A percentile compares a stretch with the other conserved stretches of the same genome.
These are phyloP conservation scores for Nerophis lumbriciformis DNA, from an alignment of 2,113 vertebrate genomes.

Conservation along the genomic window DNA sequence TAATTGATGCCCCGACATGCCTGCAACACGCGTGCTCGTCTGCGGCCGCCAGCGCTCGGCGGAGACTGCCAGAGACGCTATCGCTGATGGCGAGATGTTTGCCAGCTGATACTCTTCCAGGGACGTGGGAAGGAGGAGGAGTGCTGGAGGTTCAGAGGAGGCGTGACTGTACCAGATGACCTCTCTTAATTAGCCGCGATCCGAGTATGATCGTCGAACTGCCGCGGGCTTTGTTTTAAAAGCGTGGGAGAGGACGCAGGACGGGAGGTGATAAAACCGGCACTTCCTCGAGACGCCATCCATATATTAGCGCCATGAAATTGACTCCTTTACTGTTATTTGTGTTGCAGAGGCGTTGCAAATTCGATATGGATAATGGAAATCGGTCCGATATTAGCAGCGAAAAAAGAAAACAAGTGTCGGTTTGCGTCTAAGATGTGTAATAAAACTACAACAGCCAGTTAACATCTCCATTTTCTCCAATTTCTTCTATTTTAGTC, in stretches of 20 bases:
- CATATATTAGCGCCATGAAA: slow-evolving; percentile 26
- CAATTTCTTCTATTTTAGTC: too few relatives aligned
- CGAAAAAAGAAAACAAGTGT: too few relatives aligned
- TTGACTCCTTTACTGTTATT: slow-evolving; percentile 41
- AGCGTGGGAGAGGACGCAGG: slow-evolving; percentile 15
- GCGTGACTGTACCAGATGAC: slow-evolving; percentile 68
- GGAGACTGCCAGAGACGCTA: slow-evolving; percentile 47
- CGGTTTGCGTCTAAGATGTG: too few relatives aligned
- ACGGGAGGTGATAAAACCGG: slow-evolving; percentile 36
- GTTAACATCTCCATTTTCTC: too few relatives aligned
- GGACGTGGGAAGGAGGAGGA: slow-evolving; percentile 21
- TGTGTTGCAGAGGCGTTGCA: slow-evolving; percentile 11
- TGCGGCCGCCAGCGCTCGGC: slow-evolving; percentile 53
- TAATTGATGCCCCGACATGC: slow-evolving; percentile 58
- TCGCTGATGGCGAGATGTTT: slow-evolving; percentile 58
- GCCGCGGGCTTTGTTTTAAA: slow-evolving; percentile 52
- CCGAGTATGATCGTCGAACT: slow-evolving; percentile 62
- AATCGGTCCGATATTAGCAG: too few relatives aligned
- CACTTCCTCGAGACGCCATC: slow-evolving; percentile 24
- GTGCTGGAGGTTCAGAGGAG: slow-evolving; percentile 19
- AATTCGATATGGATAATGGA: too few relatives aligned
- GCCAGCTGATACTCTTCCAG: slow-evolving; percentile 54
- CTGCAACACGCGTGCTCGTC: slow-evolving; percentile 47
- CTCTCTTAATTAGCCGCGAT: slow-evolving; percentile 63
- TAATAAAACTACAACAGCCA: too few relatives aligned